Base-by-base conservation (phyloP, 2,113 vertebrate genomes). In the Lagenorhynchus albirostris region DNA sequence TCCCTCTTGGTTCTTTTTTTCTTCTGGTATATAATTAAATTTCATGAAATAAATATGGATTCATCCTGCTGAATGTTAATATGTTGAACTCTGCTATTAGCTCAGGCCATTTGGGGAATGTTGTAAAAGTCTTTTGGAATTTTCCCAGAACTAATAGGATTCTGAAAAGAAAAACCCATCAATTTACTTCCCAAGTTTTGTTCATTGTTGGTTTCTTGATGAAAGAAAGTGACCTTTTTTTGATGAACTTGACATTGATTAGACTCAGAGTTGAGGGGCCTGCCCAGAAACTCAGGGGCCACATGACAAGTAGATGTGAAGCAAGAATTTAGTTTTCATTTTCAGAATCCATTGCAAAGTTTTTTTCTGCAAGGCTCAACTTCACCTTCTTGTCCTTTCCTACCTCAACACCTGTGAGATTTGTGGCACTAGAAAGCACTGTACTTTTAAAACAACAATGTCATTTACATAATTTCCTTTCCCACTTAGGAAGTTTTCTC, bases 391-490 rank as follows among this genome's bases (percentile, higher is more conserved):
- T 86, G 55, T 80, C 62, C 21, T 93, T 47, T 53, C 74, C 47
- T 63, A 87, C 41, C 26, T 95, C 89, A 82, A 88, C 92, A 91
- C 76, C 88, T 95, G 80, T 73, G 80, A 91, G 63, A 90, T 74
- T n/a, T 79, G 70, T 47, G n/a, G 81, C 65, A 91, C 67, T 94
- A 67, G 62, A 96, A 93, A 68, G 60, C 50, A 86, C 81, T 94
- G n/a, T 92, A 70, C 31, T 90, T 95, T 85, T 79, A 88, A 96
- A 70, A 95, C 5, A 83, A 60, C 18, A 85, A 47, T 79, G 20
- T 53, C 76, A 97, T 96, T 97, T 97, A 92, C 87, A 85, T 96
- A 83, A 96, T 98, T 96, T 97, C 77, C 84, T 93, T 90, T 96
- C 47, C 88, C 77, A 96, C 94, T 96, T 91, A 94, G 71, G 85